phyloP scores from a whole-genome alignment of 2,113 vertebrate genomes.

The Bucco capensis region DNA sequence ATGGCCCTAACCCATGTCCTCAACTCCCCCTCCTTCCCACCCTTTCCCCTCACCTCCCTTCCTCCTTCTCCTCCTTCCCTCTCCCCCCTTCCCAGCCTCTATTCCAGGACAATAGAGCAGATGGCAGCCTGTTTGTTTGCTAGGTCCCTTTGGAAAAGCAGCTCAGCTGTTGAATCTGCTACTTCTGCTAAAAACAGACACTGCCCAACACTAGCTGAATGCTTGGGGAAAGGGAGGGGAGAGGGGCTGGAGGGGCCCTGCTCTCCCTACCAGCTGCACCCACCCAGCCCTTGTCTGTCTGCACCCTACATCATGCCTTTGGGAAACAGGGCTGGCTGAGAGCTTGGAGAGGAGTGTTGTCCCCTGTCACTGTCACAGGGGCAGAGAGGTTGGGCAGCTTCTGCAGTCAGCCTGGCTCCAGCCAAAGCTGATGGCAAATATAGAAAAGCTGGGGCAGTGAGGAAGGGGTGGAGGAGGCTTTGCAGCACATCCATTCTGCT shows the following conservation, averaged over 20 bases:
- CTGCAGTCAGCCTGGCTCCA: not conserved
- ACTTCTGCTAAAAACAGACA: slow-evolving; percentile 69
- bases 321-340: not conserved
- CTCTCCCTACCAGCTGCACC: not conserved
- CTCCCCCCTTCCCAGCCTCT: slow-evolving; percentile 23
- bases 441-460: not conserved
- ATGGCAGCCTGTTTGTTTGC: slow-evolving; percentile 69
- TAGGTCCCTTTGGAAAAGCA: slow-evolving; percentile 66
- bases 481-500: not conserved
- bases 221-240: not conserved
- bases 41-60: not conserved
- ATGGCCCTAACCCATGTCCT: too few relatives aligned
- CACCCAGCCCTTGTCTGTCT: not conserved
- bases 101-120: slow-evolving; percentile 77
- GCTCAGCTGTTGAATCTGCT: slow-evolving; percentile 57
- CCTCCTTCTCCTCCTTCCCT: slow-evolving; percentile 37
- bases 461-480: not conserved
- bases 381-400: not conserved
- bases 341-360: not conserved
- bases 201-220: slow-evolving; percentile 4
- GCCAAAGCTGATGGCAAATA: not conserved
- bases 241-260: too few relatives aligned
- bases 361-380: not conserved
- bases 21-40: not conserved
- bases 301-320: not conserved